Percentiles rank a stretch among this genome's conserved stretches.
Conservation (phyloP, 2,113 vertebrate genomes). For the Podocnemis expansa region DNA sequence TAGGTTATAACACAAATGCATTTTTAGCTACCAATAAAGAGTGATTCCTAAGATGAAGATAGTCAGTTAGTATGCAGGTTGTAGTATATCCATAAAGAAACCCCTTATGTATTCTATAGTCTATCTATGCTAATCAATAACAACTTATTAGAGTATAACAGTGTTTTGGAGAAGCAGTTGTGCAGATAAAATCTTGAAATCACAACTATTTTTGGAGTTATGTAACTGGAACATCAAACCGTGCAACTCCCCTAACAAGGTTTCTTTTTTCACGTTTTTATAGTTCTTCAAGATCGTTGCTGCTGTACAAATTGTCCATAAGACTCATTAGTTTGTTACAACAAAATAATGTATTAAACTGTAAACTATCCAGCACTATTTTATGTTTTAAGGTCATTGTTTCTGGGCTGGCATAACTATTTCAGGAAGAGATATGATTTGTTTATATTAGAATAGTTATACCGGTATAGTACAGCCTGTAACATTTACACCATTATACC, state of each 20-base stretch:
- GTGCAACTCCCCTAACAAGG: not conserved
- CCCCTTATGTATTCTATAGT: not conserved
- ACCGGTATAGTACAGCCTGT: not conserved
- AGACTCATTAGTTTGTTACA: conserved; percentile 7
- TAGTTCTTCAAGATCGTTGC: conserved; percentile 5
- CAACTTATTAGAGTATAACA: not conserved
- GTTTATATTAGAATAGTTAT: not conserved
- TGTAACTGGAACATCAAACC: not conserved
- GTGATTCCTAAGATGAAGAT: not conserved
- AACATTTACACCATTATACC: not conserved
- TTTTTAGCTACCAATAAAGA: not conserved
- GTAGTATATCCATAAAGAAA: not conserved
- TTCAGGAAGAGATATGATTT: not conserved
- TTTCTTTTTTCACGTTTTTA: conserved; percentile 13
- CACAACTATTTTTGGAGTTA: not conserved
- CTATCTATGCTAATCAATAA: not conserved
- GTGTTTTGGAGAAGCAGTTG: not conserved
- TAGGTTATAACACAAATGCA: not conserved
- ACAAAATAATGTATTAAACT: not conserved
- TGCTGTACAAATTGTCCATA: not conserved
- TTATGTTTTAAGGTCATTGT: not conserved
- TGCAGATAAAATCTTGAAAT: not conserved
- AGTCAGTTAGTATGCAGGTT: not conserved
- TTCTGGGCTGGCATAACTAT: not conserved
- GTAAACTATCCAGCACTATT: not conserved